Base-by-base conservation (phyloP, 1,140 invertebrate species). In the Hypothenemus hampei region DNA sequence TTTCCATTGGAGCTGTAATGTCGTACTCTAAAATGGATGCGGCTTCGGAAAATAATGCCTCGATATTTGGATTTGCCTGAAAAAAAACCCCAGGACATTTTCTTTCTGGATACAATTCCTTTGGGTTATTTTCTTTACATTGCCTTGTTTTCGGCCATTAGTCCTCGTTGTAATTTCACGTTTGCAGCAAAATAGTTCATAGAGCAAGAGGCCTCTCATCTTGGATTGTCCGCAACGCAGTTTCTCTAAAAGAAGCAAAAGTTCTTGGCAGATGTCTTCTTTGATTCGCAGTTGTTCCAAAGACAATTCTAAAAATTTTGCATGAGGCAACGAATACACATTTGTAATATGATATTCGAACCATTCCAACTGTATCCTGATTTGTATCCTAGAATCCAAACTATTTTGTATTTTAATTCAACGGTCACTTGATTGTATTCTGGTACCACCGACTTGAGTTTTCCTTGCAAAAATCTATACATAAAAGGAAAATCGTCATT, bases 391-490 rank as follows among this genome's bases (percentile, higher is more conserved):
- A 69, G 57, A 33, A 64, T 57, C 64, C 65, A 65, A 29, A 70
- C 47, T 1, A 66, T 58, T 46, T 59, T 64, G 33, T 60, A 65
- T 52, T 78, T 77, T 3, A 78, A 54, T 61, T 79, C 76, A 8
- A 78, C 58, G 35, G 72, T 68, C 16, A 79, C 75, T 65, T 80
- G 75, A 63, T 78, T 78, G 3, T 68, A 71, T 45, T 72, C 73
- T 7, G 76, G 75, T 31, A 78, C 67, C 46, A 72, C 72, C 53
- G 70, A 75, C 3, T 49, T 60, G 1, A 78, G 61, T 53, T 73
- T 72, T 23, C 70, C 57, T 8, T 72, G 48, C 19, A 78, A 61
- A 62, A 78, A 78, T 31, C 71, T 70, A 55, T 77, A 70, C 53
- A 80, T 68, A 40, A 71, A 65, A 29, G 64, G 53, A 18, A 75